Evolutionary conservation across 2,888 invertebrate species (phyloP), one percentile per base, ranked within the genome.

Genomic region (Eretmocerus hayati): DNA sequence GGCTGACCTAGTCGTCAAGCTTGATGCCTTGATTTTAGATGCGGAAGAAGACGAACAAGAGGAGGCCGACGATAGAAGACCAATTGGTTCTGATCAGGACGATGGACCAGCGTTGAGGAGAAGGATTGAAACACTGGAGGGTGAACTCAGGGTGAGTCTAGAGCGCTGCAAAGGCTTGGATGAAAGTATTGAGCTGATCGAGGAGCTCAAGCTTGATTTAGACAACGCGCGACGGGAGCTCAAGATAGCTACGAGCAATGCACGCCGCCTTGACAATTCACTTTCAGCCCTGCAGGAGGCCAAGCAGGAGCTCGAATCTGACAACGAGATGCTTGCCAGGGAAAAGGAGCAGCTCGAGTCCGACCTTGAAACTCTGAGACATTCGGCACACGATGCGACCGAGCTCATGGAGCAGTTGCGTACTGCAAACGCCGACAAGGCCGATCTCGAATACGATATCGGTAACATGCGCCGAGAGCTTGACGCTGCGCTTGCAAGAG

Each of bases 381-480:
- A 63, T n/a, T 52, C 41, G 0, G 56, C 56, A 23, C 52, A 57
- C 15, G 47, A 61, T 2, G 31, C 67, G 6, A 52, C 57, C 1
- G 54, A 65, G 18, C 54, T 69, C 5, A 55, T 59, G 2, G 55
- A 60, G 18, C 59, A 60, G 19, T 45, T 69, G 9, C 58, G 61
- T 3, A 44, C 19, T 3, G 52, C 53, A 0, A 56, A 46, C 18
- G 54, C 55, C 39, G 85, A 85, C 42, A 81, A 80, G 59, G 75
- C 76, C 56, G 75, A 75, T 6, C 74, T 84, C 60, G 79, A 81
- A 61, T 75, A 77, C 40, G 79, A 81, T 68, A 77, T 82, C 40
- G 69, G 75, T 39, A 76, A 75, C 45, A 74, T 81, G 59, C 76
- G 80, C 58, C 74, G 74, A 38, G 78, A 81, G 56, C 68, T 82